A percentile compares a stretch with the other conserved stretches of the same genome.
Evolutionary conservation across 2,797 vertebrate species (phyloP).

Genomic region (Lepilemur septentrionalis): DNA sequence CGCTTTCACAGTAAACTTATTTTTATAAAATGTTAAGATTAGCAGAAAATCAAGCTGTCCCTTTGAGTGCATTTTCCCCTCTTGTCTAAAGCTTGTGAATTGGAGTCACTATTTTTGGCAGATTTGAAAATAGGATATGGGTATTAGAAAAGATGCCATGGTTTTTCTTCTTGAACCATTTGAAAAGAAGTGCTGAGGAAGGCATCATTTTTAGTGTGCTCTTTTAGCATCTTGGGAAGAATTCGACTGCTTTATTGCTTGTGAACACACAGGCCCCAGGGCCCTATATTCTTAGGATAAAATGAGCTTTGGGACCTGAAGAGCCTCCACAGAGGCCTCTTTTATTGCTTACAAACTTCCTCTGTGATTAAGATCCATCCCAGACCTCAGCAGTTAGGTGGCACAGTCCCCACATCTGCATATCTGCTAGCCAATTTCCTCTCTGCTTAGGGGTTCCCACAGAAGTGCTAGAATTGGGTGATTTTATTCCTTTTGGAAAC

Average conservation of each 20-base stretch:
- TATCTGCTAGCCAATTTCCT: conserved; percentile 61
- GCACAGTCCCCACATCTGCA: conserved; percentile 36
- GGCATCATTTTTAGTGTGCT: conserved; percentile 69
- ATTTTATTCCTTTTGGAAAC: conserved; percentile 58
- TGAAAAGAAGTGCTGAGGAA: conserved; percentile 73
- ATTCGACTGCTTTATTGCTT: conserved; percentile 67
- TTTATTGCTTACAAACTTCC: conserved; percentile 67
- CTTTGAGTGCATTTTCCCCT: conserved; percentile 65
- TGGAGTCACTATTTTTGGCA: conserved; percentile 69
- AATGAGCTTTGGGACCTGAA: conserved; percentile 70
- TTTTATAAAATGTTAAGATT: conserved; percentile 75
- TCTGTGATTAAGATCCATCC: conserved; percentile 66
- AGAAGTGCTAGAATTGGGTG: conserved; percentile 50
- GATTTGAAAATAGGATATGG: conserved; percentile 67
- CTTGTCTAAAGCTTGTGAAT: conserved; percentile 66
- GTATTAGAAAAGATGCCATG: conserved; percentile 67
- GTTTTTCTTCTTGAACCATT: conserved; percentile 70
- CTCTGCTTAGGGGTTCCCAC: conserved; percentile 44
- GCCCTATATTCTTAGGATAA: conserved; percentile 70
- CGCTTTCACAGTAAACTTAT: conserved; percentile 31
- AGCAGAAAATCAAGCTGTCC: conserved; percentile 72
- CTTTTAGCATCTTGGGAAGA: conserved; percentile 58
- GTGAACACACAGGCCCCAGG: conserved; percentile 64
- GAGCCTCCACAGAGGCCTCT: conserved; percentile 51
- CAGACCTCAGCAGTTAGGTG: conserved; percentile 45